These are phyloP conservation scores for Aurelia sp. DNA, from an alignment of 30 jellyfish, hydroid and myxozoan genomes.

Conservation along the genomic window DNA sequence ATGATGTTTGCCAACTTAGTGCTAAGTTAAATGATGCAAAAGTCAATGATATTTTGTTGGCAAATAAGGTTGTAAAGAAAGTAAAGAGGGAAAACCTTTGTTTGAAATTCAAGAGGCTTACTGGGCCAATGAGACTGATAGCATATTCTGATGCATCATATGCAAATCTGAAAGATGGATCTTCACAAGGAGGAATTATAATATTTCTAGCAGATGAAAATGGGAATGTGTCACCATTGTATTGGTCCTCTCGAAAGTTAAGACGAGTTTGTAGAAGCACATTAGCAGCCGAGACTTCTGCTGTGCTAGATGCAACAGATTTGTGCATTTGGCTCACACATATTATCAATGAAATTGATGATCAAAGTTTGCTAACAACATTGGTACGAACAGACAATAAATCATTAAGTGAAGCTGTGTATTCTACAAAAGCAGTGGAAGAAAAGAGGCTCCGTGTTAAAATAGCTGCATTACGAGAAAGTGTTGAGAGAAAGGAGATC, in stretches of 20 bases:
- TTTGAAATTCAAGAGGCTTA: too few relatives aligned
- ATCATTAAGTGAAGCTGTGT: too few relatives aligned
- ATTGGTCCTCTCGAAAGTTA: conserved; percentile 32
- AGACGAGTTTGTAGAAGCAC: conserved; percentile 48
- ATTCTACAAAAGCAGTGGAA: too few relatives aligned
- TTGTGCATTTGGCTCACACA: conserved; percentile 32
- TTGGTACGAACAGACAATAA: conserved; percentile 23
- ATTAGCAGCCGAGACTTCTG: conserved; percentile 48
- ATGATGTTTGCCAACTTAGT: conserved; percentile 13
- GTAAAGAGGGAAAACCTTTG: background rate
- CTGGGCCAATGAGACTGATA: too few relatives aligned
- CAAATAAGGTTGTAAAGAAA: conserved; percentile 23
- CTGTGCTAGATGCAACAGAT: conserved; percentile 45
- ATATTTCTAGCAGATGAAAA: too few relatives aligned
- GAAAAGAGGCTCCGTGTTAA: too few relatives aligned
- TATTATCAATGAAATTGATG: conserved; percentile 29
- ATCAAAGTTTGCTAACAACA: conserved; percentile 43
- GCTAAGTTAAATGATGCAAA: background rate
- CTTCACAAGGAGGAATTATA: too few relatives aligned
- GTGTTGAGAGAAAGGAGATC: too few relatives aligned
- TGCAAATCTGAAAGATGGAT: too few relatives aligned
- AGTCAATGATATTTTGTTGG: conserved; percentile 1
- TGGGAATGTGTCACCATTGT: too few relatives aligned
- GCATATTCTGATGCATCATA: too few relatives aligned
- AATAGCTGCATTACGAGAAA: too few relatives aligned